These are phyloP conservation scores for Diarsia rubi DNA, from an alignment of 2,888 invertebrate genomes.

Conservation along the genomic window DNA sequence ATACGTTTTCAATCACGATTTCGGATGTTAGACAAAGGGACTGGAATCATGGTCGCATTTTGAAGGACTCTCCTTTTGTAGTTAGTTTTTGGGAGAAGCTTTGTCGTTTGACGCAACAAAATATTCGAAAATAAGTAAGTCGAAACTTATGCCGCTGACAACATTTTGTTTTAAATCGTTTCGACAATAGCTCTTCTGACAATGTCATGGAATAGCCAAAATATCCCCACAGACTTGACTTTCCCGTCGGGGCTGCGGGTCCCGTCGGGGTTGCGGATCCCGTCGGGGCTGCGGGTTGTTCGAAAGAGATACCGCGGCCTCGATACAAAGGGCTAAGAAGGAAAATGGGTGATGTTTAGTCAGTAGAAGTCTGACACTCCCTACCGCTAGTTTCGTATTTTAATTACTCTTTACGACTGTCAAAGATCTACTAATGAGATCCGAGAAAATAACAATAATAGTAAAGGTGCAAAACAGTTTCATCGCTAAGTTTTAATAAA, in stretches of 20 bases:
- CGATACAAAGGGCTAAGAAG: too few species aligned
- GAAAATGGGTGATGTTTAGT: too few species aligned
- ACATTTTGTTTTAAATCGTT: background rate
- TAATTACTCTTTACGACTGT: too few species aligned
- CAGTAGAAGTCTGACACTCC: too few species aligned
- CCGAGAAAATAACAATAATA: too few species aligned
- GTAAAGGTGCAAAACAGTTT: background rate
- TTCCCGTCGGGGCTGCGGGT: too few species aligned
- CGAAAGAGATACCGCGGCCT: too few species aligned
- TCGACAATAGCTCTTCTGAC: background rate
- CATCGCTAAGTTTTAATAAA: background rate
- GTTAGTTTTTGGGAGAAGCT: constrained; percentile 4
- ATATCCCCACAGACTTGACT: background rate
- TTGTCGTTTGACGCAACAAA: background rate
- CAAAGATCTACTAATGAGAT: too few species aligned
- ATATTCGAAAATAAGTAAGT: background rate
- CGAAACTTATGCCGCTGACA: background rate
- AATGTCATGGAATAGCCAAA: background rate
- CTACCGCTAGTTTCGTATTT: too few species aligned
- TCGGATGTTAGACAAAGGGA: constrained; percentile 46
- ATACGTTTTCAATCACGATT: constrained; percentile 69
- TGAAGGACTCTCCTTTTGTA: constrained; percentile 4
- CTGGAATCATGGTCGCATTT: constrained; percentile 15
- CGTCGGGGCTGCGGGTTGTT: too few species aligned
- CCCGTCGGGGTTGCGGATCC: too few species aligned